Evolutionary conservation across 2,888 invertebrate species (phyloP), one percentile per base, ranked within the genome.

Genomic region (Apodemia mormo): DNA sequence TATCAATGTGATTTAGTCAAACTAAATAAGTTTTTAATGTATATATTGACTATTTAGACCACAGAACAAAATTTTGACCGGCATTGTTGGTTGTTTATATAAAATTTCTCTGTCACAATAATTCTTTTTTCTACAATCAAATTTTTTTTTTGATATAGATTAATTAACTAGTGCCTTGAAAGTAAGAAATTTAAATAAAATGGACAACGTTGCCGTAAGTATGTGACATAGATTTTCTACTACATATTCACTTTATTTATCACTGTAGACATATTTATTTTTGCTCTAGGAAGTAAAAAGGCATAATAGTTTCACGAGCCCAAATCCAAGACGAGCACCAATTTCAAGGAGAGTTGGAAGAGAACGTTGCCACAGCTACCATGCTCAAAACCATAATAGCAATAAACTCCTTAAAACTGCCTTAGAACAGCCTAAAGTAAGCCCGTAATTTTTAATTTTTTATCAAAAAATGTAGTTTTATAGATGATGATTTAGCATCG

Each of bases 281-380:
- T 52, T 67, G 0, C 56, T 37, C 70, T 22, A 92, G 89, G 88
- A 90, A 73, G 74, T 86, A 45, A 90, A 87, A 74, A 83, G 91
- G 73, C 86, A 90, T 72, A 85, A 80, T 68, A 92, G 92, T 79
- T 90, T 91, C 74, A 86, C 84, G 29, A 88, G 82, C 72, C 88
- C 87, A 10, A 81, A 85, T 69, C 80, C 75, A 8, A 86, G 84
- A 75, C 81, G 84, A 75, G 79, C 81, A 4, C 81, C 85, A 30
- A 77, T 86, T 33, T 77, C 86, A 1, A 89, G 86, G 76, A 82
- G 86, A 74, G 71, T 81, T 66, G 89, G 90, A 33, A 84, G 92
- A 77, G 92, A 92, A 78, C 85, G 92, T 61, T 89, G 90, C 76
- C 85, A 90, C 69, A 91, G 88, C 74, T 92, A 87, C 77, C 81